phyloP scores from a whole-genome alignment of 2,113 vertebrate genomes.

The Paradoxurus hermaphroditus region DNA sequence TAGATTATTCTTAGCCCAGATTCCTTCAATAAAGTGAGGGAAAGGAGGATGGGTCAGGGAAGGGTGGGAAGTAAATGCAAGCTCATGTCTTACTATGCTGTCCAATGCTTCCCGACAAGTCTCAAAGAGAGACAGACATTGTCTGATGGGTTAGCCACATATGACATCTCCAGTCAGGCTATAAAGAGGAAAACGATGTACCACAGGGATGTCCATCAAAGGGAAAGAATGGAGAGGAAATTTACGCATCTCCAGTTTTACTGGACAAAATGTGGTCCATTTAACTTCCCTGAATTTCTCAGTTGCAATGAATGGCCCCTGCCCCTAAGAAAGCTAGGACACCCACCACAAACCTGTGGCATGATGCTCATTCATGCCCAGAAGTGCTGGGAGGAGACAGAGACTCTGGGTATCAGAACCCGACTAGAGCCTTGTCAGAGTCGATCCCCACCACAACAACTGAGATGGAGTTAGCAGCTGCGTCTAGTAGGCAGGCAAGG shows the following conservation, averaged over 20 bases:
- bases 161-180: not conserved
- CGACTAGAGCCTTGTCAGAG: not conserved
- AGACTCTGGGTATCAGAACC: not conserved
- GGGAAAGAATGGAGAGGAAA: not conserved
- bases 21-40: not conserved
- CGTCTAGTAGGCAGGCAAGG: not conserved
- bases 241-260: not conserved
- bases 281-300: not conserved
- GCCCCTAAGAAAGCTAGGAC: not conserved
- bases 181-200: not conserved
- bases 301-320: not conserved
- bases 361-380: not conserved
- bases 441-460: fast-evolving
- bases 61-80: not conserved
- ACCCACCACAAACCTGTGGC: not conserved
- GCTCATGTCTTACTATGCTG: not conserved
- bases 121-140: not conserved
- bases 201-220: not conserved
- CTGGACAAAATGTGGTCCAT: not conserved
- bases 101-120: not conserved
- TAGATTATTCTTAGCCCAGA: not conserved
- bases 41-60: not conserved
- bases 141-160: not conserved
- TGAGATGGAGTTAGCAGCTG: not conserved
- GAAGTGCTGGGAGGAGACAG: not conserved